Conservation (phyloP, 2,113 vertebrate genomes). For the Rhinolophus ferrumequinum region DNA sequence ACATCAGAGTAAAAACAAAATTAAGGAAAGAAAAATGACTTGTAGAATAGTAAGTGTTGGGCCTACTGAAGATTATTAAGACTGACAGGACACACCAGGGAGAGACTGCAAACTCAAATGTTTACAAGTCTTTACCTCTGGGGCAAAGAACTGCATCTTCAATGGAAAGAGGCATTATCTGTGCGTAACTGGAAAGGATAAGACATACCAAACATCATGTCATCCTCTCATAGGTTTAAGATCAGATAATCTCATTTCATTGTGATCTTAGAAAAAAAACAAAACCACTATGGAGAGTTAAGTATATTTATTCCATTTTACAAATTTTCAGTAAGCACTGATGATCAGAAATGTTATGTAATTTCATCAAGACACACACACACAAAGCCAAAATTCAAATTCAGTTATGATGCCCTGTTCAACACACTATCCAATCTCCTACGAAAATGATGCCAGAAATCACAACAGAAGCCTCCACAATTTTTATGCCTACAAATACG, state of each 20-base stretch:
- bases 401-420: not conserved
- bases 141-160: not conserved
- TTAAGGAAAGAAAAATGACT: not conserved
- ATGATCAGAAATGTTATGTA: not conserved
- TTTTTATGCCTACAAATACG: not conserved
- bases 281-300: not conserved
- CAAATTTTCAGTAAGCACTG: not conserved
- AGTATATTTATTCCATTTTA: not conserved
- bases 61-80: not conserved
- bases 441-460: not conserved
- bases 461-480: not conserved
- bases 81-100: not conserved
- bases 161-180: not conserved
- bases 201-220: not conserved
- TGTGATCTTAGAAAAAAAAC: not conserved
- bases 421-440: not conserved
- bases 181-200: not conserved
- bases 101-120: not conserved
- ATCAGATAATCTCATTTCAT: not conserved
- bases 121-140: not conserved
- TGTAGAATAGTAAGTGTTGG: not conserved
- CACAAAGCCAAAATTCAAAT: not conserved
- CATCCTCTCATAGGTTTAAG: not conserved
- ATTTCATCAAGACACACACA: not conserved
- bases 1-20: not conserved